Base-by-base conservation (phyloP, 2,797 vertebrate genomes). In the Hydrocynus forskahlii region DNA sequence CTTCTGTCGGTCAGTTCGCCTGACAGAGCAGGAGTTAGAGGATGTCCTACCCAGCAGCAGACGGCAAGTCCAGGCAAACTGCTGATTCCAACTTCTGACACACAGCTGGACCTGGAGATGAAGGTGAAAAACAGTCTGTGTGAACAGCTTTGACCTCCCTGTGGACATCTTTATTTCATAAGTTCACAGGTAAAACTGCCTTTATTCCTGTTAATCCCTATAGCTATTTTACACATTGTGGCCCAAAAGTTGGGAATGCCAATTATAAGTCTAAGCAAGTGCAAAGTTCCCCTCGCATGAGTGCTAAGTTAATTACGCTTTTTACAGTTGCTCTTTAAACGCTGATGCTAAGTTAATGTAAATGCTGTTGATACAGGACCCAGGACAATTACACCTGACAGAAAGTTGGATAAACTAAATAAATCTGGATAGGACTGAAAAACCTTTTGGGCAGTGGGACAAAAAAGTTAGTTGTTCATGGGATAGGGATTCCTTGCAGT, bases 351-450 rank as follows among this genome's bases (percentile, higher is more conserved):
- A 38, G 60, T 7, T 82, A 78, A 77, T 78, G 69, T 76, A 78
- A 78, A 82, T 66, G n/a, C 62, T 62, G 55, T 78, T 57, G 57
- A 82, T 74, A 62, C 55, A 60, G 43, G 63, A 72, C 60, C 77
- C 72, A 82, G 29, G 59, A 79, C 62, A 75, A 57, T 79, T 50
- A 80, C 52, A 82, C 60, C 23, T 13, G 52, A 78, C 69, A 23
- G 48, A 54, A 35, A 63, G 63, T 52, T 50, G 19, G 67, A 45
- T 45, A 45, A 45, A 45, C 43, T 45, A 5, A 7, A 45, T 43
- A 45, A 45, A 5, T 45, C 43, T 7, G 43, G 1, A 82, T 48
- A 57, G 35, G 45, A 5, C 23, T 57, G 67, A 14, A 74, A 70
- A 70, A 81, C 17, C 45, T 76, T 17, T 29, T 73, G 23, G 52